Evolutionary conservation across 2,888 invertebrate species (phyloP).

Genomic region (Petrolisthes manimaculis): DNA sequence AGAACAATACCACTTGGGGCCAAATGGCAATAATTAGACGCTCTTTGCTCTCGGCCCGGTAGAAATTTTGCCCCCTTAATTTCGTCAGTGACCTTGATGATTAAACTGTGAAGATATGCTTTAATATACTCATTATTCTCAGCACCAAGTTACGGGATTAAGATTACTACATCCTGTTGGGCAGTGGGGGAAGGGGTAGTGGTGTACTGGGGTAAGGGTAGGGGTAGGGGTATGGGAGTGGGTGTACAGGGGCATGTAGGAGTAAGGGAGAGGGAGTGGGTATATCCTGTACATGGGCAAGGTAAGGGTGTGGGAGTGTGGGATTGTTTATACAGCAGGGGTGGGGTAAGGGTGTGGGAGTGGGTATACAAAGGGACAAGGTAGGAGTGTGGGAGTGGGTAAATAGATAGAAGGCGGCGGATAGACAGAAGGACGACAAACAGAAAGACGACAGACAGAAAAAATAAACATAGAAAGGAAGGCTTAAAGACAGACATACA

Average conservation of each 20-base stretch:
- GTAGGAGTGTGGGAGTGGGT: constrained; percentile 4
- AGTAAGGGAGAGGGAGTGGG: background rate
- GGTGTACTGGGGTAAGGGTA: background rate
- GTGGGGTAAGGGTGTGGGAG: background rate
- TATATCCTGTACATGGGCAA: background rate
- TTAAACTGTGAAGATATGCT: no score
- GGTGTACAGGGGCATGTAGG: background rate
- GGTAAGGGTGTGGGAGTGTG: background rate
- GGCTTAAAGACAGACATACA: background rate
- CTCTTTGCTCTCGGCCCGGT: no score
- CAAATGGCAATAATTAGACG: no score
- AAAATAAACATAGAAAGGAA: background rate
- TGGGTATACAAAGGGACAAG: constrained; percentile 16
- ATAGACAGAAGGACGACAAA: constrained; percentile 30
- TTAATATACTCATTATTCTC: no score
- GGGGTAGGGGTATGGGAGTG: background rate
- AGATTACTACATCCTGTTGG: no score
- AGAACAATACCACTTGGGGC: no score
- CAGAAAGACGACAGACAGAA: constrained; percentile 1
- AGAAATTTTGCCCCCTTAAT: no score
- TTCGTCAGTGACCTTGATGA: no score
- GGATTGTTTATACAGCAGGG: constrained; percentile 10
- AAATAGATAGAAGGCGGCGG: constrained; percentile 37
- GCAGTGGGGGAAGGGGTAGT: constrained; percentile 30
- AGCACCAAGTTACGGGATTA: no score